These are phyloP conservation scores for Grammomys surdaster DNA, from an alignment of 2,113 vertebrate genomes.

Conservation along the genomic window DNA sequence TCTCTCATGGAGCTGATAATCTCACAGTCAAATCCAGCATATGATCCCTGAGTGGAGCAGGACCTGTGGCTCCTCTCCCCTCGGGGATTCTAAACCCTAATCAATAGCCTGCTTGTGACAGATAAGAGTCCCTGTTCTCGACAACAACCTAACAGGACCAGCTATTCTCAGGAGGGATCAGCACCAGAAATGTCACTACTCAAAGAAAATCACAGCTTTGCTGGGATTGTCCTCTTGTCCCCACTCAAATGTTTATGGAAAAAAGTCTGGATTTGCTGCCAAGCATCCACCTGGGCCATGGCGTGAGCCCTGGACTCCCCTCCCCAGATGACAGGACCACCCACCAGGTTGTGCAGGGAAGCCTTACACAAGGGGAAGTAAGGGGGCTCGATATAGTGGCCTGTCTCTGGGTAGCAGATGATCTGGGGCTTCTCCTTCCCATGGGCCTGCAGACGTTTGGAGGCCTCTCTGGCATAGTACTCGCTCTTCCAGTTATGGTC, in stretches of 20 bases:
- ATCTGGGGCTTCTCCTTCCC: no score
- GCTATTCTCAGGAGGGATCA: background rate
- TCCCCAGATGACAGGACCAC: constrained; percentile 84
- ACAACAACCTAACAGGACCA: background rate
- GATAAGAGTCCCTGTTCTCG: no score
- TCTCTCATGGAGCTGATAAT: no score
- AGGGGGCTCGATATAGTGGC: constrained; percentile 93
- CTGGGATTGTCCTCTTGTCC: background rate
- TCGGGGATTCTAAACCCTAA: no score
- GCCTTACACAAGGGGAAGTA: constrained; percentile 89
- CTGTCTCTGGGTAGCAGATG: constrained; percentile 89
- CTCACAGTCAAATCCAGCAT: no score
- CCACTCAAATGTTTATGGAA: constrained; percentile 86
- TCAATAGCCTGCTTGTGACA: no score
- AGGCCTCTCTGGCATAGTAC: constrained; percentile 88
- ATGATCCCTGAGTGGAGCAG: no score
- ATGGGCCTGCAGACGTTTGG: constrained; percentile 85
- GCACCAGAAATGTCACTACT: background rate
- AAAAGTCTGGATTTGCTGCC: constrained; percentile 90
- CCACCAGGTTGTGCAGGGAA: no score
- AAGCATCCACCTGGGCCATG: constrained; percentile 90
- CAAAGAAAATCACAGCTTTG: constrained; percentile 39
- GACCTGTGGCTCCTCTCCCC: no score
- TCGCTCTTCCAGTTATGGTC: constrained; percentile 94
- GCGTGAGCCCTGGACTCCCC: constrained; percentile 90